Base-by-base conservation (phyloP, 2,113 vertebrate genomes). In the Alaudala cheleensis region DNA sequence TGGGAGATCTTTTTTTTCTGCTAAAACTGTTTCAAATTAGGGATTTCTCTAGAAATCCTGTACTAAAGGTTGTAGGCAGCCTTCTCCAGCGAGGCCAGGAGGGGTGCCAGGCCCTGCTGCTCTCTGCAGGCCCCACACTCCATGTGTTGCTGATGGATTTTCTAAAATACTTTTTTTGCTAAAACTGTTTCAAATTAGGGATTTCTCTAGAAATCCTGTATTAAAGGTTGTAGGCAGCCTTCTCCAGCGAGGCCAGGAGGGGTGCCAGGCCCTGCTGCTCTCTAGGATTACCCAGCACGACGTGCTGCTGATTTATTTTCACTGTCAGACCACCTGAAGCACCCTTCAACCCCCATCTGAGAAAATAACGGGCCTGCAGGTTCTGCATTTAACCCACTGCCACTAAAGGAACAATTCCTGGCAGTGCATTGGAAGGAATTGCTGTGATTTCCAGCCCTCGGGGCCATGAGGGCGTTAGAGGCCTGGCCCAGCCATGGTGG, bases 101-200 rank as follows among this genome's bases (percentile, higher is more conserved):
- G 5, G 65, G 25, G 25, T 61, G 5, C 64, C 60, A 39, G 22
- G 7, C 26, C 29, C 10, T 54, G 29, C 61, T 1, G 2, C 49
- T 70, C 73, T 33, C 65, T 12, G 51, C 51, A n/a, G 83, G 6
- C 39, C 47, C 34, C 49, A 3, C 10, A 1, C n/a, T 9, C 0
- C 0, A 1, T 1, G 25, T 1, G 13, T 9, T 60, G 10, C 54
- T 1, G 2, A 37, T 14, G 22, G n/a, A 2, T 28, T 47, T n/a
- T n/a, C n/a, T n/a, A n/a, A n/a, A n/a, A n/a, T n/a, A n/a, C n/a
- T n/a, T n/a, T n/a, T n/a, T n/a, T n/a, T n/a, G n/a, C n/a, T n/a
- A n/a, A n/a, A n/a, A n/a, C n/a, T n/a, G n/a, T n/a, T n/a, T n/a
- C n/a, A n/a, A n/a, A n/a, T n/a, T n/a, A n/a, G n/a, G n/a, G n/a